These are phyloP conservation scores for Thaleichthys pacificus DNA, from an alignment of 2,797 vertebrate species.

Conservation along the genomic window DNA sequence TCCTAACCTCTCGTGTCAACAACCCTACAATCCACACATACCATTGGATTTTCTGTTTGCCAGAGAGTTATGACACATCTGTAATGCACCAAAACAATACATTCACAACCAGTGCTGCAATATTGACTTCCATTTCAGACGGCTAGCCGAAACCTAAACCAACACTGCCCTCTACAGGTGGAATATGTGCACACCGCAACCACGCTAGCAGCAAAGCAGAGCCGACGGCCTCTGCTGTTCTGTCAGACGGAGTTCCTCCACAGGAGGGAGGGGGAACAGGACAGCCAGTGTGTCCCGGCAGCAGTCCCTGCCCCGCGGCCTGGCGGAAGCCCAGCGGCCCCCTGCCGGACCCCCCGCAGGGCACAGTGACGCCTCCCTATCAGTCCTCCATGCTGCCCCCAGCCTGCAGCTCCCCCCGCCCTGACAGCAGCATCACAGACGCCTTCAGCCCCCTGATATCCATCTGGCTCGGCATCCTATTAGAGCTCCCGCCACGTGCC, in stretches of 20 bases:
- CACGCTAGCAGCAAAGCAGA: neutral
- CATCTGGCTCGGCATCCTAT: slow-evolving; percentile 35
- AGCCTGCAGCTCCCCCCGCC: slow-evolving; percentile 8
- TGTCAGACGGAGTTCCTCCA: neutral
- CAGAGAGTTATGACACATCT: slow-evolving; percentile 39
- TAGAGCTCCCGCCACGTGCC: slow-evolving; percentile 26
- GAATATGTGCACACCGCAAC: neutral
- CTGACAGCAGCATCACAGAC: slow-evolving; percentile 32
- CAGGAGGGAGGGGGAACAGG: neutral
- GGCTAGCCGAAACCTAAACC: slow-evolving; percentile 58
- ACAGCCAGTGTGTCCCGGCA: neutral
- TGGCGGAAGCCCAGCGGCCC: neutral
- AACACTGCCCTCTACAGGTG: slow-evolving; percentile 74
- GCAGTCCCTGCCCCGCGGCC: neutral
- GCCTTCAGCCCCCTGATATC: slow-evolving; percentile 25
- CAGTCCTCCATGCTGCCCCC: neutral
- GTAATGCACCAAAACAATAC: slow-evolving; percentile 54
- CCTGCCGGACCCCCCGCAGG: neutral
- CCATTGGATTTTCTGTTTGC: slow-evolving; percentile 35
- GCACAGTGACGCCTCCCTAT: neutral
- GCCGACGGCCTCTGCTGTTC: too few relatives aligned
- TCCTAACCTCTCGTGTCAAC: neutral
- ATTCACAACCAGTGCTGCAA: slow-evolving; percentile 44
- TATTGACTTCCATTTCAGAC: slow-evolving; percentile 19
- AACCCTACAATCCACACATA: neutral